phyloP scores from a whole-genome alignment of 2,888 invertebrate genomes.

The Epirrhoe alternata region DNA sequence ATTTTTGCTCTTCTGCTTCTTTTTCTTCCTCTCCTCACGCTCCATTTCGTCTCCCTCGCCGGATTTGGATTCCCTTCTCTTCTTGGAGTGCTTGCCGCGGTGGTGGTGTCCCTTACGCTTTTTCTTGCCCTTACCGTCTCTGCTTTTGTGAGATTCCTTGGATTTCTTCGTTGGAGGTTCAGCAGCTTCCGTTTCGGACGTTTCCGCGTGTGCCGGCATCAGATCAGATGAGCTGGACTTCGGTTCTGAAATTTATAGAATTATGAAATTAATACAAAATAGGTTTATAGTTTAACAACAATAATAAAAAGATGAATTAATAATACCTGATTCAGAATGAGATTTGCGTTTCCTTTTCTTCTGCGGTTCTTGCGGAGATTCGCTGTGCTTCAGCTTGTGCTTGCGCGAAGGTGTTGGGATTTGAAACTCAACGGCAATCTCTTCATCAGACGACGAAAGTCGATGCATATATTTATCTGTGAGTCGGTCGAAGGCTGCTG shows the following conservation, averaged over 20 bases:
- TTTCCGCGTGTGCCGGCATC: constrained; percentile 47
- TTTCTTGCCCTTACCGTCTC: constrained; percentile 73
- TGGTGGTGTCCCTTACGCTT: constrained; percentile 78
- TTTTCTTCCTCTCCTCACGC: constrained; percentile 68
- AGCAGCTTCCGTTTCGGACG: constrained; percentile 39
- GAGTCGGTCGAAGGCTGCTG: constrained; percentile 92
- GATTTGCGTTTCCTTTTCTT: constrained; percentile 76
- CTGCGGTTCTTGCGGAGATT: constrained; percentile 64
- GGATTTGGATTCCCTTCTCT: constrained; percentile 67
- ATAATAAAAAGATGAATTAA: background rate
- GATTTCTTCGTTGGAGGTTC: constrained; percentile 54
- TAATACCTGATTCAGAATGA: constrained; percentile 64
- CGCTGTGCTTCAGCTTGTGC: constrained; percentile 73
- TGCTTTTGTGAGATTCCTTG: constrained; percentile 76
- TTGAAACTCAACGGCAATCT: constrained; percentile 89
- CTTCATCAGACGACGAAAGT: constrained; percentile 92
- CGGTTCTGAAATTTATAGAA: constrained; percentile 60
- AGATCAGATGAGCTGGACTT: constrained; percentile 67
- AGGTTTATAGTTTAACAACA: background rate
- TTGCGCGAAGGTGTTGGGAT: constrained; percentile 77
- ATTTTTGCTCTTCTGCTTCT: constrained; percentile 70
- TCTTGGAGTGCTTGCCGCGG: constrained; percentile 80
- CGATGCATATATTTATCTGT: constrained; percentile 93
- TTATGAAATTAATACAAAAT: constrained; percentile 7
- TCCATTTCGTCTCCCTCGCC: constrained; percentile 60